phyloP scores from a whole-genome alignment of 2,113 vertebrate species.

The Periophthalmodon schlosseri region DNA sequence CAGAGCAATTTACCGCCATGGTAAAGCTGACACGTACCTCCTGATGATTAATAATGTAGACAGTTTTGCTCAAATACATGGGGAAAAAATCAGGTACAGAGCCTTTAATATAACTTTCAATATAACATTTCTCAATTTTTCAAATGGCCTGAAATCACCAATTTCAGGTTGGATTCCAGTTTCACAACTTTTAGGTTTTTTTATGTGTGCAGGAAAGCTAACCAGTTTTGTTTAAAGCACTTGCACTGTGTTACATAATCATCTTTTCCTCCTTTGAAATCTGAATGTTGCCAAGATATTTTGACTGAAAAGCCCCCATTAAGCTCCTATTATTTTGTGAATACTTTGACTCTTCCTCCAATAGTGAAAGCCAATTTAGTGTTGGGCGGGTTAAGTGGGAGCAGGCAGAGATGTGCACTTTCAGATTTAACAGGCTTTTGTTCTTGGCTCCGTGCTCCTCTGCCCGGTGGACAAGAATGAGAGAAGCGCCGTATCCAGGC shows the following conservation, averaged over 20 bases:
- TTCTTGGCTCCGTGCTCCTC: constrained; percentile 41
- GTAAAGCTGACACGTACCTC: too few species aligned
- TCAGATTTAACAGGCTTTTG: constrained; percentile 47
- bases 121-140: too few species aligned
- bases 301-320: neutral
- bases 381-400: constrained; percentile 35
- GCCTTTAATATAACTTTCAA: too few species aligned
- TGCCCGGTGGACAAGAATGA: constrained; percentile 47
- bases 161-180: too few species aligned
- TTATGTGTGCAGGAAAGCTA: too few species aligned
- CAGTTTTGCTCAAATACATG: too few species aligned
- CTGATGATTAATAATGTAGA: too few species aligned
- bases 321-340: constrained; percentile 17
- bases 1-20: too few species aligned
- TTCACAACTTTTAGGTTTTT: too few species aligned
- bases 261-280: neutral
- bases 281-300: neutral
- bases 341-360: constrained; percentile 1
- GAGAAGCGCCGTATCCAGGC: constrained; percentile 43
- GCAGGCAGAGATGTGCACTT: constrained; percentile 28
- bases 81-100: too few species aligned
- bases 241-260: neutral
- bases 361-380: constrained; percentile 43
- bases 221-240: neutral
- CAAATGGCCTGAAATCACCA: too few species aligned